Base-by-base conservation (phyloP, 2,113 vertebrate species). In the Emydura subglobosa region DNA sequence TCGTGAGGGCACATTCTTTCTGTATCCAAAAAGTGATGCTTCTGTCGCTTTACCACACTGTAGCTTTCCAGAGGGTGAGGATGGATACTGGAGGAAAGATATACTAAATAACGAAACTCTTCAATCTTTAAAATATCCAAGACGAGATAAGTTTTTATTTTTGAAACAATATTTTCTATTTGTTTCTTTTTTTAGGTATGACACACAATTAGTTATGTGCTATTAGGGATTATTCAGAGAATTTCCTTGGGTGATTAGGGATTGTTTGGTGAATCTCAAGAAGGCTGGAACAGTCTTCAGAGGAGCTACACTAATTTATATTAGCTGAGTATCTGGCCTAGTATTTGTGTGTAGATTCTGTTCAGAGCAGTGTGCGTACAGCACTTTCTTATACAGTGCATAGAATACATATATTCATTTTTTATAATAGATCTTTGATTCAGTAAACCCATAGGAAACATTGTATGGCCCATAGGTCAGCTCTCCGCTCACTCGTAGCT, bases 1-100 rank as follows among this genome's bases (percentile, higher is more conserved):
- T 12, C 19, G 16, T 4, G 19, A 79, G 12, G 29, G 54, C 3
- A 57, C 10, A 2, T 22, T 82, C 54, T 93, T 44, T 0, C 0
- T 55, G 14, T 85, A 16, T 51, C 51, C 9, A 6, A 47, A 57
- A 90, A 7, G 14, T 44, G n/a, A 27, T 7, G 11, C 61, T 19
- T 74, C 50, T 49, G 27, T 88, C 21, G 39, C 61, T 79, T 24
- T 85, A 16, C 4, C 59, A 16, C 50, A 10, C 4, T 44, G 6
- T 3, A 89, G 10, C 34, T 86, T 80, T 91, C 83, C 19, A 3
- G 1, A 76, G 22, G 27, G 25, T 31, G 65, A 21, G 74, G 0
- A 72, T 1, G 82, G 10, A 44, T 54, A 25, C 25, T 44, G 39
- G 42, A 44, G 11, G 72, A 44, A 76, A 76, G 10, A 24, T 42